These are phyloP conservation scores for Craniophora ligustri DNA, from an alignment of 2,888 invertebrate species.

Conservation along the genomic window DNA sequence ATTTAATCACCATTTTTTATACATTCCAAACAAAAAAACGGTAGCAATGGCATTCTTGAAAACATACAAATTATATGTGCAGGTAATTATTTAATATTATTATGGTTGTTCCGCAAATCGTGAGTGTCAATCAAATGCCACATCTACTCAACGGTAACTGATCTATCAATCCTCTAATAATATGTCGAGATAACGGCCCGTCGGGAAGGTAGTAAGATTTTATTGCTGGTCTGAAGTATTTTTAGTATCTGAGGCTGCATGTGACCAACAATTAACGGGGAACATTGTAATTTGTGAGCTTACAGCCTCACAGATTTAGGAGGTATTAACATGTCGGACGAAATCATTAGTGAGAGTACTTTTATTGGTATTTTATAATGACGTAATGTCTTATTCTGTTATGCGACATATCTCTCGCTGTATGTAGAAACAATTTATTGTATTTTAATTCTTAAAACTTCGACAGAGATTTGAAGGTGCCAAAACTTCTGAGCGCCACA, in stretches of 20 bases:
- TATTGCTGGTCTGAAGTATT: constrained; percentile 59
- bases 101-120: constrained; percentile 20
- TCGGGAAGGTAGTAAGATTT: constrained; percentile 59
- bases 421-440: too few species aligned
- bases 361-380: constrained; percentile 13
- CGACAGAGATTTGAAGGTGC: background rate
- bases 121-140: constrained; percentile 50
- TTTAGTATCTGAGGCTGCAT: constrained; percentile 35
- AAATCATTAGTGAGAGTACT: constrained; percentile 26
- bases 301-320: constrained; percentile 33
- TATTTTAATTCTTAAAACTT: too few species aligned
- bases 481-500: background rate
- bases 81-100: constrained; percentile 16
- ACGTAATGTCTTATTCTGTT: background rate
- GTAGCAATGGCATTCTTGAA: constrained; percentile 34
- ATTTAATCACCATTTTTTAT: background rate
- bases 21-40: constrained; percentile 29
- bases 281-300: constrained; percentile 48
- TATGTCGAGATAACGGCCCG: constrained; percentile 62
- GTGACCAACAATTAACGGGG: constrained; percentile 42
- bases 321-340: constrained; percentile 41
- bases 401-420: constrained; percentile 2
- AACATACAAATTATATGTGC: constrained; percentile 29
- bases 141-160: constrained; percentile 47
- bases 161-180: constrained; percentile 59